Evolutionary conservation across 2,113 vertebrate species (phyloP), one percentile per base, ranked within the genome.

Genomic region (Grus americana): DNA sequence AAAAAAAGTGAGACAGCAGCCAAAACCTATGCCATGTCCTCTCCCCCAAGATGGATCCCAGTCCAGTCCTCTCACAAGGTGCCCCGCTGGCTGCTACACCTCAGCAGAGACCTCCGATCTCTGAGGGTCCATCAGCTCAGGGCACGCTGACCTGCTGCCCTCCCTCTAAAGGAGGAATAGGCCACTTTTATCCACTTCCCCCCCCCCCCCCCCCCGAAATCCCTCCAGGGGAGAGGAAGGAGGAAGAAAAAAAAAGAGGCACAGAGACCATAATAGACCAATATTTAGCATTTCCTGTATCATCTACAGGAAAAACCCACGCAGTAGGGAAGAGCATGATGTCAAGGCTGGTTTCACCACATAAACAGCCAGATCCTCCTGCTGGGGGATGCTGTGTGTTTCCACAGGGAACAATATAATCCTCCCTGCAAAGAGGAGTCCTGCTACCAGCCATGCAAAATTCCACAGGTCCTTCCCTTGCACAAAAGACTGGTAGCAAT

Each of bases 261-360:
- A 66, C 30, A 67, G 36, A 9, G 62, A 86, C 42, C 66, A 72
- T 62, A 18, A 46, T 38, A 70, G 71, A 76, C 7, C 23, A 40
- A 20, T 19, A 66, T 47, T 89, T 29, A 88, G 89, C 87, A 83
- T 88, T 96, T 97, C 95, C 95, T 93, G 81, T 58, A 83, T 88
- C 81, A 74, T 66, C 38, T 40, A 58, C 89, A 95, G 95, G 94
- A 94, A 97, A 95, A 97, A 40, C 74, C 94, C 92, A 95, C 42
- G 3, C 84, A 94, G 78, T 4, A 14, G 74, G 65, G 78, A 97
- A 97, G 91, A 93, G 86, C 54, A 21, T 11, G 61, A 42, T 92
- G 93, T 93, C 74, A 92, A 95, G 86, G 80, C 73, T 76, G 58
- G 52, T 46, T 82, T 75, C 89, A 72, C 29, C 90, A 90, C 58